Evolutionary conservation across 2,888 invertebrate genomes (phyloP), one percentile per base, ranked within the genome.

Genomic region (Emmelina monodactyla): DNA sequence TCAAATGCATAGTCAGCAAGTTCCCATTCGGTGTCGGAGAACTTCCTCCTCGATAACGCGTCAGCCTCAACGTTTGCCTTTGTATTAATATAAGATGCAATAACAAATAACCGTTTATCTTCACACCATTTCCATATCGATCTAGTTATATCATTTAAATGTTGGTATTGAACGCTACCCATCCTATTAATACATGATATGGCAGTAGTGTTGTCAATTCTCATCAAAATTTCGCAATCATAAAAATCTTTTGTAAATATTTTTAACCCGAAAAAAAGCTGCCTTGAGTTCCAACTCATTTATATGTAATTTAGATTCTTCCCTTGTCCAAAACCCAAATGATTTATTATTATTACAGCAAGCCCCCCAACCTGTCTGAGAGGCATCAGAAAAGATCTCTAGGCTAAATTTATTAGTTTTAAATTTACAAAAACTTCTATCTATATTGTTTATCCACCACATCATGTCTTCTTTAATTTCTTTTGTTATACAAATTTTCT

Each of bases 101-200:
- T 37, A 2, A 41, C 11, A 2, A 7, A 10, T 6, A 41, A 25
- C 15, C 39, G 32, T 9, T 36, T 35, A 2, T 1, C 11, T 28
- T 37, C 36, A 32, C 43, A 39, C 37, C 37, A 43, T 16, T 40
- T 13, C 38, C 37, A 40, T 2, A 37, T 22, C 6, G 35, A 22
- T 31, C 19, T 33, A 10, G 32, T 4, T 2, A 43, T 13, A 1
- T 11, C 14, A 31, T 40, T 34, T n/a, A 44, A 22, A 22, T 43
- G 39, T 3, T 2, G 2, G 10, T 12, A 43, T 15, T 39, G 41
- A 4, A 43, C 16, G 10, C 35, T 28, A 2, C 42, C 42, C 38
- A 43, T 41, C 33, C 32, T 33, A 14, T 42, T 42, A 2, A 42
- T 42, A 15, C 29, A 42, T 2, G 39, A 34, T 14, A 42, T 38